Evolutionary conservation across 92 coral and sea anemone genomes (phyloP).

Genomic region (Pocillopora meandrina): DNA sequence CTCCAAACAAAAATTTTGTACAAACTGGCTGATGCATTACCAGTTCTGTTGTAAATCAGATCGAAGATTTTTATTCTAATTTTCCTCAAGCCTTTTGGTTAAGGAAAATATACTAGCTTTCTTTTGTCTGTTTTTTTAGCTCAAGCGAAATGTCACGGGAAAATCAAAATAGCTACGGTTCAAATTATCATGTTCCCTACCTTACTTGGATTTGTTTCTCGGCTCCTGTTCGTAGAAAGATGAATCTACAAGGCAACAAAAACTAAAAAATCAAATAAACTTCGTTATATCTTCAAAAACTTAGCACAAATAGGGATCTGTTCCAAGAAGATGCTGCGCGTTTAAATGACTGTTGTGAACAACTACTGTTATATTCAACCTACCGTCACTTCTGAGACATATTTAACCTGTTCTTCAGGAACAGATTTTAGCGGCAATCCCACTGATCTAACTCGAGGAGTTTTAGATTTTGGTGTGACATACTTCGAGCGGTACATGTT

Average conservation of each 20-base stretch:
- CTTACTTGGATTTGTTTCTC: not conserved
- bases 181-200: not conserved
- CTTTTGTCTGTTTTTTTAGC: not conserved
- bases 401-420: not conserved
- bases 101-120: not conserved
- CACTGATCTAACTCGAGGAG: not conserved
- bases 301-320: not conserved
- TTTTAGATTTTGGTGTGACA: not conserved
- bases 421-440: not conserved
- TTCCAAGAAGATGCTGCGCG: not conserved
- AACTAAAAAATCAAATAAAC: not conserved
- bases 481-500: constrained; percentile 21
- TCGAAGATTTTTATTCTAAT: not conserved
- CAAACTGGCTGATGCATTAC: not conserved
- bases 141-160: not conserved
- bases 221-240: constrained; percentile 12
- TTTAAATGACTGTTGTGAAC: not conserved
- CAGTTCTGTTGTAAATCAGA: not conserved
- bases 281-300: not conserved
- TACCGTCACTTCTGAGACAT: constrained; percentile 36
- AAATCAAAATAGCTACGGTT: not conserved
- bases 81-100: not conserved
- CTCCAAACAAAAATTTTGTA: not conserved
- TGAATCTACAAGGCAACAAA: constrained; percentile 2
- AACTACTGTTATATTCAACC: not conserved